These are phyloP conservation scores for Tenodera sinensis DNA, from an alignment of 2,888 invertebrate genomes.

Conservation along the genomic window DNA sequence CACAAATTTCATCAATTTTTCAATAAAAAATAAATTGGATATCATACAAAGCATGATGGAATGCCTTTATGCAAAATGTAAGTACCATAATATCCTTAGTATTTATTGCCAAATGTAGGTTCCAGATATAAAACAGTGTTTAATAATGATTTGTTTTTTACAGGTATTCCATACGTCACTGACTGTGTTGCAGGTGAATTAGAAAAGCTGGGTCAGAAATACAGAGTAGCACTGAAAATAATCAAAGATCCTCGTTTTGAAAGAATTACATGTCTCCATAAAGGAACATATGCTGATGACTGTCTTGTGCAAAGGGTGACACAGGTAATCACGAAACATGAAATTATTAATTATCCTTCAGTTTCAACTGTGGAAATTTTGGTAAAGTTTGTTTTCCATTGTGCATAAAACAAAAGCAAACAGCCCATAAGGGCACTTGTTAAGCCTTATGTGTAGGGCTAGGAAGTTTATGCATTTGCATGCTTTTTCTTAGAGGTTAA, in stretches of 20 bases:
- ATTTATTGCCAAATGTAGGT: background rate
- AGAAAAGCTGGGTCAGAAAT: constrained; percentile 94
- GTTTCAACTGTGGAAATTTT: too few species aligned
- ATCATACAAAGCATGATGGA: constrained; percentile 98
- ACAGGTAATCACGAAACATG: constrained; percentile 50
- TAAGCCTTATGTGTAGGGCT: too few species aligned
- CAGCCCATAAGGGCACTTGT: too few species aligned
- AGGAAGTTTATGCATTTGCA: too few species aligned
- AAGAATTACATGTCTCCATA: constrained; percentile 88
- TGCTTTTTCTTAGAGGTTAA: too few species aligned
- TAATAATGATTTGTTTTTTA: background rate
- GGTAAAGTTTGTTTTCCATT: too few species aligned
- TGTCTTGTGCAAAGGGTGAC: constrained; percentile 93
- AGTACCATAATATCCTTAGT: constrained; percentile 33
- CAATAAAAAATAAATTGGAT: constrained; percentile 96
- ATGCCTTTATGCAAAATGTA: constrained; percentile 92
- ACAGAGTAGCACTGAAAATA: constrained; percentile 83
- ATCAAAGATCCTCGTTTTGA: constrained; percentile 94
- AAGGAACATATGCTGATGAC: constrained; percentile 98
- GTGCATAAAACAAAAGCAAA: too few species aligned
- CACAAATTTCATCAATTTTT: constrained; percentile 98
- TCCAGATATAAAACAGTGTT: background rate
- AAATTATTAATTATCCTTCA: background rate
- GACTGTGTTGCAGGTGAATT: constrained; percentile 97
- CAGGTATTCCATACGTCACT: constrained; percentile 93